Evolutionary conservation across 1,140 invertebrate genomes (phyloP), one percentile per base, ranked within the genome.

Genomic region (Sycobia sp.): DNA sequence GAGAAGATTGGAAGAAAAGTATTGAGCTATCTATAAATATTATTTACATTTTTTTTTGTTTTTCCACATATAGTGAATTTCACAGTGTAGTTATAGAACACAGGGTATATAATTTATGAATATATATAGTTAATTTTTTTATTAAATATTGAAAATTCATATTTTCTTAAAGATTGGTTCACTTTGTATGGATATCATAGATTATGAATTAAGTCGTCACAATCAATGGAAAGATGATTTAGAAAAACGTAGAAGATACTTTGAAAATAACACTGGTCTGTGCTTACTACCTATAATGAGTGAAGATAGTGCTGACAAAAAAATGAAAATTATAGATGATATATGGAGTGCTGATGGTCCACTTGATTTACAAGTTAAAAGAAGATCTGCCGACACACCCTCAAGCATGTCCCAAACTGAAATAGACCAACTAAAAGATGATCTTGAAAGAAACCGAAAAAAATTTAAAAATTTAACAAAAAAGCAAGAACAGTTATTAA

Each of bases 1-100:
- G 96, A 71, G 97, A 99, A 85, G 97, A 99, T 82, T 98, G 95
- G 91, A 93, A 92, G 81, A 90, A 92, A 74, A 98, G 94, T 77
- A 91, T 98, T 71, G 96, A 98, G 78, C 80, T 99, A 27, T 96
- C 94, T 57, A 97, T 93, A 69, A 97, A 98, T 79, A 95, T 99
- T 74, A 90, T 98, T 64, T 96, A 96, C 76, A 93, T 95, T 67
- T 99, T 99, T 82, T 96, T 97, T 76, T 97, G 94, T 76, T 97
- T 99, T 78, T 98, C 96, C 11, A 92, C 92, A n/a, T 99, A 97
- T 76, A 90, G 90, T 68, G 89, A 95, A 73, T 99, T 99, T 83
- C 97, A 99, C 79, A 88, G 90, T 36, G 88, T 98, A 11, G 92
- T 99, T 49, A 84, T 91, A 11, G 91, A 94, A 72, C 94, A 94